phyloP scores from a whole-genome alignment of 2,888 invertebrate genomes.

The Muschampia plurimacula region DNA sequence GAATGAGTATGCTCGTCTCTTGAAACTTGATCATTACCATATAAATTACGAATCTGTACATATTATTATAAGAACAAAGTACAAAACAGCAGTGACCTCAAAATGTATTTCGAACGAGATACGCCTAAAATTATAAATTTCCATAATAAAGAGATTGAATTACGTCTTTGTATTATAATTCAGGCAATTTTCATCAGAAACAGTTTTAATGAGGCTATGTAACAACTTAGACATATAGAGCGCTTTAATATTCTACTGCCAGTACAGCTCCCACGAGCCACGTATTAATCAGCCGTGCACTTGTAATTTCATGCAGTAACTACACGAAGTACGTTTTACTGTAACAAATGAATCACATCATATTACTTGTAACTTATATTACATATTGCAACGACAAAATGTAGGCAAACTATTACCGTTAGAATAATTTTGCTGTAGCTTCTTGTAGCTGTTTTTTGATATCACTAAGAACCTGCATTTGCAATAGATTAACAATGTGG shows the following conservation, averaged over 20 bases:
- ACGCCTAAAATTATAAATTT: neutral
- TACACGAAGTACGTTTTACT: neutral
- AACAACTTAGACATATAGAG: neutral
- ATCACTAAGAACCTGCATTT: too few relatives aligned
- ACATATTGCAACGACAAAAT: too few relatives aligned
- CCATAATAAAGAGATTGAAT: neutral
- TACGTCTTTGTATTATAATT: neutral
- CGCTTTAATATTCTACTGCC: neutral
- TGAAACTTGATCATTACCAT: too few relatives aligned
- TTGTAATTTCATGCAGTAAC: neutral
- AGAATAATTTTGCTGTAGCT: too few relatives aligned
- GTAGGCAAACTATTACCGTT: too few relatives aligned
- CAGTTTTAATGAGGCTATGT: neutral
- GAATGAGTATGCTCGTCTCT: too few relatives aligned
- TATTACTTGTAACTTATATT: too few relatives aligned
- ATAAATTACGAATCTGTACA: too few relatives aligned
- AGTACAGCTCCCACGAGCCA: constrained; percentile 1
- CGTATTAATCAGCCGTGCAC: neutral
- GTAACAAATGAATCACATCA: neutral
- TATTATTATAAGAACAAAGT: too few relatives aligned
- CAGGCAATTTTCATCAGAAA: neutral
- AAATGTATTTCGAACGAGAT: neutral
- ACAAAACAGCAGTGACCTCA: too few relatives aligned
- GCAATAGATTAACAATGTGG: too few relatives aligned
- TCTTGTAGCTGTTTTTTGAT: too few relatives aligned